Percentiles rank a stretch among this genome's conserved stretches.
These are phyloP conservation scores for Trissolcus brochymenae DNA, from an alignment of 2,888 invertebrate species.

Conservation along the genomic window DNA sequence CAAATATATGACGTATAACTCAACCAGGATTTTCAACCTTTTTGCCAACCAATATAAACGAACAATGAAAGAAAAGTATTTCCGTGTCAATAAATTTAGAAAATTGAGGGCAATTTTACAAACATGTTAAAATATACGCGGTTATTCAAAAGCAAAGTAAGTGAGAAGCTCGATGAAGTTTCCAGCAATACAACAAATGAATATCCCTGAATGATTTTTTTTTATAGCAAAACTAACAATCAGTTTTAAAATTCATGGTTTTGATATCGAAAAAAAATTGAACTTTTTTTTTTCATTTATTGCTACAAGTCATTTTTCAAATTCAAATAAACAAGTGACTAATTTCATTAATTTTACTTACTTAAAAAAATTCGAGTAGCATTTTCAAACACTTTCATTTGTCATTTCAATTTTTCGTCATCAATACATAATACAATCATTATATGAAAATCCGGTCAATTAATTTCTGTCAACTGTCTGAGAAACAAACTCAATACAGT, in stretches of 20 bases:
- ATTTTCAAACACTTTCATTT: slow-evolving; percentile 18
- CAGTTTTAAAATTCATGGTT: slow-evolving; percentile 5
- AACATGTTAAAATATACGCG: slow-evolving; percentile 34
- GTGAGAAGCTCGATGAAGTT: slow-evolving; percentile 30
- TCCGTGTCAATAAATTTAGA: slow-evolving; percentile 49
- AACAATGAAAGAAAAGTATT: slow-evolving; percentile 48
- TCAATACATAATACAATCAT: slow-evolving; percentile 3
- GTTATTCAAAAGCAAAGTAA: slow-evolving; percentile 37
- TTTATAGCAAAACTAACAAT: slow-evolving; percentile 9
- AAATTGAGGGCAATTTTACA: slow-evolving; percentile 47
- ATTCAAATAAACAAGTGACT: no score
- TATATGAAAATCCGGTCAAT: slow-evolving; percentile 7
- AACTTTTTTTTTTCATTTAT: no score
- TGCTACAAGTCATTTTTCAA: no score
- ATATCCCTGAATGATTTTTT: slow-evolving; percentile 1
- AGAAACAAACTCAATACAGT: slow-evolving; percentile 26
- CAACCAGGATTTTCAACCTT: slow-evolving; percentile 24
- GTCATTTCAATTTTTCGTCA: neutral
- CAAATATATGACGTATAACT: slow-evolving; percentile 47
- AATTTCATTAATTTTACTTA: no score
- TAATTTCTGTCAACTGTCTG: slow-evolving; percentile 19
- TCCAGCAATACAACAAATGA: slow-evolving; percentile 12
- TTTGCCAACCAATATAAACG: slow-evolving; percentile 26
- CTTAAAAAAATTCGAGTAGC: neutral
- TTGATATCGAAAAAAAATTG: no score